These are phyloP conservation scores for Eurypyga helias DNA, from an alignment of 2,113 vertebrate species.

Conservation along the genomic window DNA sequence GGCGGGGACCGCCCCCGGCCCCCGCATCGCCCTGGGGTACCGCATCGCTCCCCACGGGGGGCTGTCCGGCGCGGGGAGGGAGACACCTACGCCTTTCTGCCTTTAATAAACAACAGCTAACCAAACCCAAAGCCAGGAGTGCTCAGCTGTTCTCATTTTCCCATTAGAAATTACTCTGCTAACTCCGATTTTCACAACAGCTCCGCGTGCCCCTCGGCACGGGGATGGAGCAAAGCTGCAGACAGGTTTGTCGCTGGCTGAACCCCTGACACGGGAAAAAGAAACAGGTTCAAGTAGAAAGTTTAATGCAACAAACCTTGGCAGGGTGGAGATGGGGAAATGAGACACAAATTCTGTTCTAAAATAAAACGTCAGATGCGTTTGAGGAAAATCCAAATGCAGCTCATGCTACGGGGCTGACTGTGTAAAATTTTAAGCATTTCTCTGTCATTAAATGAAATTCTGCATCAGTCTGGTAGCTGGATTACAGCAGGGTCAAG, in stretches of 20 bases:
- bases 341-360: neutral
- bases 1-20: neutral
- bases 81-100: rapidly evolving
- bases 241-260: rapidly evolving
- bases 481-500: neutral
- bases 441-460: neutral
- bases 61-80: neutral
- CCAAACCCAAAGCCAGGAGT: rapidly evolving
- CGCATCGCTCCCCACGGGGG: too few relatives aligned
- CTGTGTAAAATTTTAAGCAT: rapidly evolving
- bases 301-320: neutral
- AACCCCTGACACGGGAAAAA: neutral
- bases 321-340: neutral
- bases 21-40: too few relatives aligned
- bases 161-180: rapidly evolving
- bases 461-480: neutral
- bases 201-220: rapidly evolving
- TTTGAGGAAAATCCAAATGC: neutral
- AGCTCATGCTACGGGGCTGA: too few relatives aligned
- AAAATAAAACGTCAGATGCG: neutral
- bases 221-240: rapidly evolving
- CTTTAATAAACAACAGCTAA: rapidly evolving
- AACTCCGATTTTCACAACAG: rapidly evolving
- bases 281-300: neutral
- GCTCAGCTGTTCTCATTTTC: rapidly evolving